Percentiles rank a stretch among this genome's conserved stretches.
Conservation (phyloP, 2,113 vertebrate species). For the Eretmochelys imbricata region DNA sequence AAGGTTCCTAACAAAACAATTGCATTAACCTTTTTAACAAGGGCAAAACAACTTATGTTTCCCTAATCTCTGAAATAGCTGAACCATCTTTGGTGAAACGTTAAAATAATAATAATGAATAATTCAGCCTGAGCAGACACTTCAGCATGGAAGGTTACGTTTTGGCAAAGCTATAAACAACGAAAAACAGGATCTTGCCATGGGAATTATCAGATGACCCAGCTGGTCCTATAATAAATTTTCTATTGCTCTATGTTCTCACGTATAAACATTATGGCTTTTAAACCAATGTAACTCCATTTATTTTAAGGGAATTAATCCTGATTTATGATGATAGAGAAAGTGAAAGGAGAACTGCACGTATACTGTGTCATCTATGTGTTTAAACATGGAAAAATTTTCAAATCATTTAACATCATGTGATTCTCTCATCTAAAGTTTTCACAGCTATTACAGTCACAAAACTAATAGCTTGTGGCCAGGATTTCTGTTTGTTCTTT, state of each 20-base stretch:
- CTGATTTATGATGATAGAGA: not conserved
- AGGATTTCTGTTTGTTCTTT: not conserved
- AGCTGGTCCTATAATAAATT: rapidly evolving
- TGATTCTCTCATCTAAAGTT: not conserved
- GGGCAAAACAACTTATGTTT: not conserved
- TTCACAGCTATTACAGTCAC: not conserved
- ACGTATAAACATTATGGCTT: not conserved
- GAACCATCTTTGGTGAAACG: not conserved
- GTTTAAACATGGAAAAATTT: not conserved
- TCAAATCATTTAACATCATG: not conserved
- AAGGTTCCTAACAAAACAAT: not conserved
- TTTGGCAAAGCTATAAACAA: not conserved
- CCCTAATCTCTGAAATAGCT: not conserved
- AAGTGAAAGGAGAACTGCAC: not conserved
- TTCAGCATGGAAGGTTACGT: not conserved
- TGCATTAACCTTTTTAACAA: no score
- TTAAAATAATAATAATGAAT: not conserved
- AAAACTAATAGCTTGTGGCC: not conserved
- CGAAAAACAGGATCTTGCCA: not conserved
- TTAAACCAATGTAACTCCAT: not conserved
- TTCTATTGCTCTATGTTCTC: not conserved
- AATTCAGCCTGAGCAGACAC: not conserved
- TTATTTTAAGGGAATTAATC: not conserved
- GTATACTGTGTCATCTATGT: not conserved
- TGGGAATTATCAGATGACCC: not conserved